phyloP scores from a whole-genome alignment of 1,140 invertebrate species.

The Drosophila baimaii region DNA sequence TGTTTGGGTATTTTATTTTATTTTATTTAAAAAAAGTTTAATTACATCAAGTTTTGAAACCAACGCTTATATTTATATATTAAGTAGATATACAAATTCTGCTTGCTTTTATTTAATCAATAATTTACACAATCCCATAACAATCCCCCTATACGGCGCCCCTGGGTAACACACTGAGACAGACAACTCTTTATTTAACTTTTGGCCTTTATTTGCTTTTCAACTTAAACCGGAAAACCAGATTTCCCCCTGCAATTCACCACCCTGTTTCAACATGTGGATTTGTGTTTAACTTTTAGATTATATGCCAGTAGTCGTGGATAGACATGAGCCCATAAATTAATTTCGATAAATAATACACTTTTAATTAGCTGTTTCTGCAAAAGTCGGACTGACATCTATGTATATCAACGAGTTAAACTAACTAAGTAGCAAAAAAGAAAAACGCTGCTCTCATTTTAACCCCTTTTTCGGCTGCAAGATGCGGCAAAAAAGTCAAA shows the following conservation, averaged over 20 bases:
- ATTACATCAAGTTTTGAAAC: too few species aligned
- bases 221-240: slow-evolving; percentile 70
- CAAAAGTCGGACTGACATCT: background rate
- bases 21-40: too few species aligned
- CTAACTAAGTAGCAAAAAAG: slow-evolving; percentile 35
- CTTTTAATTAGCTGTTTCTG: slow-evolving; percentile 76
- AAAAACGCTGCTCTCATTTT: background rate
- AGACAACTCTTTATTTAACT: slow-evolving; percentile 56
- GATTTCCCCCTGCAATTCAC: slow-evolving; percentile 49
- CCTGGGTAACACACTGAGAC: slow-evolving; percentile 13
- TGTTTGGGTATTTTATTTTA: too few species aligned
- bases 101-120: background rate
- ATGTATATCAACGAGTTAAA: slow-evolving; percentile 46
- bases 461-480: slow-evolving; percentile 7
- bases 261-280: slow-evolving; percentile 9
- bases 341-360: slow-evolving; percentile 76
- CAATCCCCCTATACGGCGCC: slow-evolving; percentile 6
- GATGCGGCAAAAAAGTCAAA: slow-evolving; percentile 39
- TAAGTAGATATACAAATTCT: too few species aligned
- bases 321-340: slow-evolving; percentile 65
- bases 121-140: background rate
- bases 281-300: slow-evolving; percentile 72
- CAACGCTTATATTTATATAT: too few species aligned
- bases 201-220: slow-evolving; percentile 59
- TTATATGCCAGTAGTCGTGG: slow-evolving; percentile 53